Conservation (phyloP, 1,140 invertebrate genomes). For the Laupala kohalensis region DNA sequence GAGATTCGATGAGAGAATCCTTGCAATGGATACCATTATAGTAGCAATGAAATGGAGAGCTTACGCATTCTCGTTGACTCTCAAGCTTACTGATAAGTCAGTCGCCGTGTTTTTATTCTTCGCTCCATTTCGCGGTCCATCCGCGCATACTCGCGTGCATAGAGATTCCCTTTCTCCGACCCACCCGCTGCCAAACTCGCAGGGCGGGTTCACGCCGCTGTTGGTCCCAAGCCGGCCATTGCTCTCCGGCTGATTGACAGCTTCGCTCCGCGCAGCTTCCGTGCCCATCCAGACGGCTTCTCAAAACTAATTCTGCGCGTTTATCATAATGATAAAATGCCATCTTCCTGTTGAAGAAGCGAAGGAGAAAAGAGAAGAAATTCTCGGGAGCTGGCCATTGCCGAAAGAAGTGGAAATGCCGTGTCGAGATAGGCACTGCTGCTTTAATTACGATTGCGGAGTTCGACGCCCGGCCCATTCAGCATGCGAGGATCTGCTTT, state of each 20-base stretch:
- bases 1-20: no score
- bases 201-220: background rate
- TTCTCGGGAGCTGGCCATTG: background rate
- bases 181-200: background rate
- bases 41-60: no score
- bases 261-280: background rate
- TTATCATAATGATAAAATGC: background rate
- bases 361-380: background rate
- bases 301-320: background rate
- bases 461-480: background rate
- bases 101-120: no score
- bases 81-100: no score
- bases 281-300: background rate
- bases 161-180: background rate
- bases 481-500: background rate
- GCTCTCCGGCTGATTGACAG: background rate
- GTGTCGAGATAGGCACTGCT: background rate
- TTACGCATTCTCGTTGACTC: no score
- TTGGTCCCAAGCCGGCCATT: no score
- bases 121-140: no score
- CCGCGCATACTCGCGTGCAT: no score
- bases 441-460: background rate
- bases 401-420: background rate
- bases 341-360: background rate
- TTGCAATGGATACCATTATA: no score